Base-by-base conservation (phyloP, 1,140 invertebrate genomes). In the Macrobrachium nipponense region DNA sequence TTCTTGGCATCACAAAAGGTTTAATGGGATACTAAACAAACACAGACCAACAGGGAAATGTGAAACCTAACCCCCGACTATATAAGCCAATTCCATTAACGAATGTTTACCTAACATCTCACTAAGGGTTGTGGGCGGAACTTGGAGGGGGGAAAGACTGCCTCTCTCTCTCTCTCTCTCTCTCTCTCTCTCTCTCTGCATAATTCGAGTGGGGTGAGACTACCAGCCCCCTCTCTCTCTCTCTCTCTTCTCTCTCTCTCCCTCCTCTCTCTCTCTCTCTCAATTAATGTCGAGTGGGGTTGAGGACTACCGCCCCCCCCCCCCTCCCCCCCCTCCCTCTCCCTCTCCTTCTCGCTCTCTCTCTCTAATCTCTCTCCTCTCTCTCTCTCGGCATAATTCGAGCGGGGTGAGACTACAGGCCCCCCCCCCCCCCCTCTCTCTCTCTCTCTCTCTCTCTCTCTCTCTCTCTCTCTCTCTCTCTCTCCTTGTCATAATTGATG, bases 391-490 rank as follows among this genome's bases (percentile, higher is more conserved):
- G 10, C 23, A 66, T 66, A 66, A 66, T 66, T 20, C 10, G 27
- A 36, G 27, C 4, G 1, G 27, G 27, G 27, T 36, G 27, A 36
- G 27, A 36, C 27, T 4, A 51, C 64, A 17, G 2, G 2, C 64
- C 17, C n/a, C 12, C 64, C 1, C 64, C 12, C 64, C 8, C 64
- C 12, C 64, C 8, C 64, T 66, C 64, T 66, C 64, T 66, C 64
- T 23, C 64, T 66, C 64, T 23, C 64, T 66, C 66, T 23, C 64
- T 66, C 64, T 66, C 64, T 66, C 64, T 66, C 64, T 66, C 64
- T 66, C 64, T 66, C 64, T 66, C 64, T 66, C 64, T 66, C 64
- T 66, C 64, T 66, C 64, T 66, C 64, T 66, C 64, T 17, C 11
- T 5, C 8, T 17, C 64, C 23, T 23, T 66, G 18, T 66, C 17